Percentiles rank a stretch among this genome's conserved stretches.
phyloP scores from a whole-genome alignment of 2,113 vertebrate species.

The Centrocercus urophasianus region DNA sequence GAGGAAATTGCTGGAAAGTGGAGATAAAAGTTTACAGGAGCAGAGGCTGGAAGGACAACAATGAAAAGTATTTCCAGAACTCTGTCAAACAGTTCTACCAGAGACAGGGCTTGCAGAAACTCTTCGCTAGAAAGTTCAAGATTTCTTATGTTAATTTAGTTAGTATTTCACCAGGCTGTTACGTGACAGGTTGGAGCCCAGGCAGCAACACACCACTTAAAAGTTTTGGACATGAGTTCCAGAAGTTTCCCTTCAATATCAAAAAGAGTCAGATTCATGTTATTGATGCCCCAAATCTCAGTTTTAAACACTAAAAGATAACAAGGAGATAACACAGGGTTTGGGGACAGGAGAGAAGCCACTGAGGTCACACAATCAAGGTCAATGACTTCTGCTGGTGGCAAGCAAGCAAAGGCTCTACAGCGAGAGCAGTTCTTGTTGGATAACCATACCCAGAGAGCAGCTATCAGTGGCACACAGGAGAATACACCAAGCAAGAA shows the following conservation, averaged over 20 bases:
- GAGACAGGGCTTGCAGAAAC: background rate
- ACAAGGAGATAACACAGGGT: background rate
- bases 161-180: accelerated
- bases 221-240: background rate
- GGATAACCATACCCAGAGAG: background rate
- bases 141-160: background rate
- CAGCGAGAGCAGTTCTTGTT: background rate
- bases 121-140: background rate
- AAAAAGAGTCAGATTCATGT: background rate
- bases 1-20: background rate
- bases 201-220: background rate
- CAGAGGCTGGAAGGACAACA: background rate
- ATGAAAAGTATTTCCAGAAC: background rate
- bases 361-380: background rate
- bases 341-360: background rate
- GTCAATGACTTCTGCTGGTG: background rate
- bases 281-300: background rate
- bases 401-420: background rate
- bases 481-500: background rate
- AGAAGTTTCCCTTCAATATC: background rate
- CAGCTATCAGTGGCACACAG: background rate
- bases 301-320: background rate
- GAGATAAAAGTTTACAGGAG: background rate
- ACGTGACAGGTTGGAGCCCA: background rate
- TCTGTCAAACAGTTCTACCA: background rate